Evolutionary conservation across 2,113 vertebrate genomes (phyloP).

Genomic region (Crotalus viridis): DNA sequence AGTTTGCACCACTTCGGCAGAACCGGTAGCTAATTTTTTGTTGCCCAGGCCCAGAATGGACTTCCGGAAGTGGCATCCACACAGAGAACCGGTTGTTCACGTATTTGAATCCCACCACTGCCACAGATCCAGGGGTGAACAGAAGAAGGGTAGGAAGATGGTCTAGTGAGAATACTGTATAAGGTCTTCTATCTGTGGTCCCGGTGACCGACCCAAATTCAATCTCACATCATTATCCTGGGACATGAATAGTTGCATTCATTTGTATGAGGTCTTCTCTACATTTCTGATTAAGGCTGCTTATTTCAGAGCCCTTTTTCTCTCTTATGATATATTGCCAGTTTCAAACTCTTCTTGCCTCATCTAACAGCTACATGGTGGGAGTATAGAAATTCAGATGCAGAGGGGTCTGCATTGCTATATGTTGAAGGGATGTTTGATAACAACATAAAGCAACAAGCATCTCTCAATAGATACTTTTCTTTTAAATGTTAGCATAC

Average conservation of each 20-base stretch:
- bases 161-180: background rate
- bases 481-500: background rate
- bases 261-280: background rate
- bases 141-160: background rate
- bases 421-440: background rate
- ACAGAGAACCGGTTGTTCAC: no score
- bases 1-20: no score
- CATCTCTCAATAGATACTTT: background rate
- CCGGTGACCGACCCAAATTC: background rate
- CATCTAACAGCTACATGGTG: background rate
- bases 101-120: no score
- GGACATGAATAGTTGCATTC: background rate
- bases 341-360: background rate
- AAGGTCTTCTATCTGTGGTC: background rate
- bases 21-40: no score
- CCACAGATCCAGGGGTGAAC: background rate
- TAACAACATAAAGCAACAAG: background rate
- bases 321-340: background rate
- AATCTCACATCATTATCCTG: background rate
- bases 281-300: slow-evolving; percentile 1
- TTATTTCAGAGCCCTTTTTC: background rate
- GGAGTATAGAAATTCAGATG: background rate
- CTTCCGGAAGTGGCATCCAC: no score
- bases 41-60: no score
- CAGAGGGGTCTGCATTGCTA: background rate